A percentile compares a stretch with the other conserved stretches of the same genome.
These are phyloP conservation scores for Apostichopus japonicus DNA, from an alignment of 35 echinoderm and acorn worm species.

Conservation along the genomic window DNA sequence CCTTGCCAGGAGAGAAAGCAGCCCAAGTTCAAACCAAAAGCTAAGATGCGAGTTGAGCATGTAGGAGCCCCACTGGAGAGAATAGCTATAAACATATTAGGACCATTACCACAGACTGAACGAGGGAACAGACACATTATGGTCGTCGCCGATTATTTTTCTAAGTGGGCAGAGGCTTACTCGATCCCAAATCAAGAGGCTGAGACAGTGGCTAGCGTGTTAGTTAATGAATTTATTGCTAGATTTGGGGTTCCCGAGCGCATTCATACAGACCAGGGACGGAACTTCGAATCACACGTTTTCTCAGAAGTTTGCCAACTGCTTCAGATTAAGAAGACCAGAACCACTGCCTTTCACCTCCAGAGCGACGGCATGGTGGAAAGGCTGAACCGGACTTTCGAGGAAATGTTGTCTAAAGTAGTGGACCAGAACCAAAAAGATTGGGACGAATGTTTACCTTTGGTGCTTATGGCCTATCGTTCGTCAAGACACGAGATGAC, in stretches of 20 bases:
- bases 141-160: conserved; percentile 58
- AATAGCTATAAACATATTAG: conserved; percentile 73
- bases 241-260: conserved; percentile 35
- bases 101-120: conserved; percentile 55
- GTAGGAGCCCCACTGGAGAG: conserved; percentile 66
- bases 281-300: conserved; percentile 67
- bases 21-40: conserved; percentile 12
- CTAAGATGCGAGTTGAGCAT: conserved; percentile 40
- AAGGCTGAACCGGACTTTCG: conserved; percentile 42
- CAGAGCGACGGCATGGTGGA: conserved; percentile 71
- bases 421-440: conserved; percentile 59
- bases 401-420: conserved; percentile 65
- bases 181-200: conserved; percentile 38
- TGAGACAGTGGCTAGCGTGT: conserved; percentile 4
- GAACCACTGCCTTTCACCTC: conserved; percentile 53
- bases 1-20: conserved; percentile 49
- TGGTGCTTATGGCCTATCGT: conserved; percentile 66
- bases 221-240: conserved; percentile 7
- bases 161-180: conserved; percentile 69
- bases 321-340: conserved; percentile 47
- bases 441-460: conserved; percentile 57
- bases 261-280: conserved; percentile 40
- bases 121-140: conserved; percentile 14
- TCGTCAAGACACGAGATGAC: conserved; percentile 67
- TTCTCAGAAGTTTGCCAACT: conserved; percentile 49